A percentile compares a stretch with the other conserved stretches of the same genome.
Evolutionary conservation across 2,113 vertebrate species (phyloP).

Genomic region (Chionodraco myersi): DNA sequence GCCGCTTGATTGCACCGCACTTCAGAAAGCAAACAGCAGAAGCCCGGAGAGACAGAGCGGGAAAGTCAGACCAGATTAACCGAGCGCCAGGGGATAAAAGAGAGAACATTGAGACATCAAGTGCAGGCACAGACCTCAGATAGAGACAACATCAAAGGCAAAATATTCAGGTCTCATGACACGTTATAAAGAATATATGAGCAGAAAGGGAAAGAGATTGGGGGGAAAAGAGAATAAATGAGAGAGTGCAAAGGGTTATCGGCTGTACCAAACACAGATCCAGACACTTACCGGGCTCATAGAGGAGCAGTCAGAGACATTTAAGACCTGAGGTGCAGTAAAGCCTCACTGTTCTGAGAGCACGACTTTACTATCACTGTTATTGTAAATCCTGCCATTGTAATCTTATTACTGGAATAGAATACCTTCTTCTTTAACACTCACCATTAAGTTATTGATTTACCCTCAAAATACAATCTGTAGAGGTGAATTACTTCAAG

Average conservation of each 20-base stretch:
- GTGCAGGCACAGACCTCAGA: slow-evolving; percentile 64
- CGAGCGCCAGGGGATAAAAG: slow-evolving; percentile 66
- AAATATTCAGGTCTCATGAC: slow-evolving; percentile 72
- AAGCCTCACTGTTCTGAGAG: slow-evolving; percentile 1
- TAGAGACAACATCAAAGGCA: slow-evolving; percentile 72
- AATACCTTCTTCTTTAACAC: neutral
- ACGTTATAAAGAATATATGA: slow-evolving; percentile 67
- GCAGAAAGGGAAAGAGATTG: slow-evolving; percentile 45
- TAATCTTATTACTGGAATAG: neutral
- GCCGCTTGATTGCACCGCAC: neutral
- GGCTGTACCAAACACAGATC: slow-evolving; percentile 54
- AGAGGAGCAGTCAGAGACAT: slow-evolving; percentile 35
- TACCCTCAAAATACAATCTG: neutral
- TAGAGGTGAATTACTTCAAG: neutral
- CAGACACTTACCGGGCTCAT: slow-evolving; percentile 66
- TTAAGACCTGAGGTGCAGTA: neutral
- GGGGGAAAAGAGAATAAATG: slow-evolving; percentile 55
- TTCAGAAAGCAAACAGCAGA: slow-evolving; percentile 37
- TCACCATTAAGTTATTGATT: neutral
- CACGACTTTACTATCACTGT: neutral
- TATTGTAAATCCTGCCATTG: neutral
- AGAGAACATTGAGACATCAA: slow-evolving; percentile 69
- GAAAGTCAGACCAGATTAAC: slow-evolving; percentile 69
- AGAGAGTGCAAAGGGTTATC: slow-evolving; percentile 57
- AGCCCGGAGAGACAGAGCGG: slow-evolving; percentile 47